Evolutionary conservation across 2,113 vertebrate genomes (phyloP), one percentile per base, ranked within the genome.

Genomic region (Pluvianellus socialis): DNA sequence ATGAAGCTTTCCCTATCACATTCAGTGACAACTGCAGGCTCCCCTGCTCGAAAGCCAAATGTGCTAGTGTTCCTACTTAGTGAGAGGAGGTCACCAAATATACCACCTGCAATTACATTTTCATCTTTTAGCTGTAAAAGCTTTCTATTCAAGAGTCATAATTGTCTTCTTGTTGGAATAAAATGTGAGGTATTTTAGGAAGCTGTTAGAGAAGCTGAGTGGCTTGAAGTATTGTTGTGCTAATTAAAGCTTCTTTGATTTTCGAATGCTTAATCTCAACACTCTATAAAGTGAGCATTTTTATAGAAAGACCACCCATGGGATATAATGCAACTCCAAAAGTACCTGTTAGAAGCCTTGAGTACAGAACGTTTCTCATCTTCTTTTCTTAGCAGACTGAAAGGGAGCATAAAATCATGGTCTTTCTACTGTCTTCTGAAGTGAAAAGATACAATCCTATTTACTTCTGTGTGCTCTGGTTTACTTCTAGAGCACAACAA

Each of bases 1-100:
- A 67, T 67, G 67, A 58, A 80, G 14, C 27, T 66, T 19, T 35
- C 13, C 50, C 44, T 47, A 12, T 42, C 42, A 49, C 56, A 56
- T 12, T n/a, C 27, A 26, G 19, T 12, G 74, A 79, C 58, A 84
- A 44, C 40, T 40, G 49, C 73, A 94, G 40, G 33, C 28, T 82
- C 42, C 6, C 3, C 58, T 91, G 49, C 70, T 90, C 70, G n/a
- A 71, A 79, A 88, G 70, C 32, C 70, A 42, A 53, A 92, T 33
- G 42, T 70, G 42, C 74, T 67, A 5, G 45, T 68, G 66, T 77
- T 92, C 89, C 92, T 85, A 77, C 74, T 81, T 88, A 71, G 91
- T 94, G 94, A 97, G 94, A 95, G 91, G 95, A 97, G 94, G 96
- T 76, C 94, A 94, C 95, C 95, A 94, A 97, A 97, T 97, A 96